These are phyloP conservation scores for Halcyon senegalensis DNA, from an alignment of 2,113 vertebrate genomes.

Conservation along the genomic window DNA sequence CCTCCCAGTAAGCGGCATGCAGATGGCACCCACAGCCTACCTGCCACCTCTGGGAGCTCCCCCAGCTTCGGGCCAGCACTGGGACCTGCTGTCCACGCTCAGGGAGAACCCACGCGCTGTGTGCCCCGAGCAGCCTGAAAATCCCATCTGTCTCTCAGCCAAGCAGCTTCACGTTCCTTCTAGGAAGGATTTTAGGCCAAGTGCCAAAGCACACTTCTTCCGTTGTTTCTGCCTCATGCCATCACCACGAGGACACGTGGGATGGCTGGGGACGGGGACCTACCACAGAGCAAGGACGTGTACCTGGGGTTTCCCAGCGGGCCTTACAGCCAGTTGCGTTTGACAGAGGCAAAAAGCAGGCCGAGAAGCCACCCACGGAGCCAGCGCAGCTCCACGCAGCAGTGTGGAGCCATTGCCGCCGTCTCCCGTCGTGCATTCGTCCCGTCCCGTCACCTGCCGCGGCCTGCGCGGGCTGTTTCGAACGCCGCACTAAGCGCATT, in stretches of 20 bases:
- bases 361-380: not conserved
- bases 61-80: accelerated
- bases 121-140: not conserved
- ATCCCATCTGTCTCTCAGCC: not conserved
- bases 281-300: not conserved
- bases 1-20: not conserved
- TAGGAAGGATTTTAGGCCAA: constrained; percentile 32
- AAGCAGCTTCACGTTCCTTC: not conserved
- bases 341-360: not conserved
- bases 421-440: accelerated
- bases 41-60: not conserved
- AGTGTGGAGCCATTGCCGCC: accelerated
- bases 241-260: not conserved
- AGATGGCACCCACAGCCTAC: accelerated
- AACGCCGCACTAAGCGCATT: not conserved
- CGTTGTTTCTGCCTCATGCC: not conserved
- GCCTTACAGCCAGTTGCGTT: not conserved
- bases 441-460: accelerated
- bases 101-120: not conserved
- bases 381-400: not conserved
- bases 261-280: not conserved
- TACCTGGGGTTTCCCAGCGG: not conserved
- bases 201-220: not conserved
- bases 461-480: not conserved
- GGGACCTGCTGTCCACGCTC: accelerated